Conservation (phyloP, 2,888 invertebrate genomes). For the Oscheius sp. region DNA sequence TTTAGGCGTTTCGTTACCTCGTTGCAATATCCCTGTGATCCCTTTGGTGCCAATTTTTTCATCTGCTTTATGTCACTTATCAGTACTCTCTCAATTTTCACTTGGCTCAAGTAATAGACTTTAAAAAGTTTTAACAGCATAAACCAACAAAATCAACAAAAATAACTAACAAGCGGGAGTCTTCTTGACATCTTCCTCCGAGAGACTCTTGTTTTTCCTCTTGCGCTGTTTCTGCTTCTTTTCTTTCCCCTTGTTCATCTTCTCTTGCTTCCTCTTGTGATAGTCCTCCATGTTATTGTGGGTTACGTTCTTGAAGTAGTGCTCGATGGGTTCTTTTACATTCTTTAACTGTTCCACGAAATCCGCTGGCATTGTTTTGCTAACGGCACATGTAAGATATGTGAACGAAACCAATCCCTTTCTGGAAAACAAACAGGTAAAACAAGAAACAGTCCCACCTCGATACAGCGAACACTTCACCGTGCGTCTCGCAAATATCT, state of each 20-base stretch:
- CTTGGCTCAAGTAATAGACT: not conserved
- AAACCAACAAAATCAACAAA: constrained; percentile 1
- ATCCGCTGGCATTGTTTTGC: not conserved
- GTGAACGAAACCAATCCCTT: constrained; percentile 9
- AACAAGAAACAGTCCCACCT: constrained; percentile 6
- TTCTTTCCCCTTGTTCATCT: not conserved
- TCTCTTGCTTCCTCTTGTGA: constrained; percentile 45
- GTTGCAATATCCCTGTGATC: constrained; percentile 1
- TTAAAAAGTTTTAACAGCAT: not conserved
- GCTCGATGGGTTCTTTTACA: constrained; percentile 44
- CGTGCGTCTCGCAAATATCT: not conserved
- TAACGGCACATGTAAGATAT: not conserved
- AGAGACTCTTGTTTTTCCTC: not conserved
- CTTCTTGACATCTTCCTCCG: not conserved
- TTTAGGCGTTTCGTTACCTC: not conserved
- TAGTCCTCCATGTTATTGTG: constrained; percentile 54
- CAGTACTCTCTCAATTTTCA: not conserved
- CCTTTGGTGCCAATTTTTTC: not conserved
- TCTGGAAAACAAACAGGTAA: not conserved
- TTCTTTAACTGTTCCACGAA: constrained; percentile 5
- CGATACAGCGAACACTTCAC: not conserved
- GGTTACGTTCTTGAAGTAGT: constrained; percentile 52
- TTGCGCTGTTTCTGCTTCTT: not conserved
- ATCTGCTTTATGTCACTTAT: not conserved
- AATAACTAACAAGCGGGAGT: not conserved